phyloP scores from a whole-genome alignment of 2,888 invertebrate species.

The Icerya purchasi region DNA sequence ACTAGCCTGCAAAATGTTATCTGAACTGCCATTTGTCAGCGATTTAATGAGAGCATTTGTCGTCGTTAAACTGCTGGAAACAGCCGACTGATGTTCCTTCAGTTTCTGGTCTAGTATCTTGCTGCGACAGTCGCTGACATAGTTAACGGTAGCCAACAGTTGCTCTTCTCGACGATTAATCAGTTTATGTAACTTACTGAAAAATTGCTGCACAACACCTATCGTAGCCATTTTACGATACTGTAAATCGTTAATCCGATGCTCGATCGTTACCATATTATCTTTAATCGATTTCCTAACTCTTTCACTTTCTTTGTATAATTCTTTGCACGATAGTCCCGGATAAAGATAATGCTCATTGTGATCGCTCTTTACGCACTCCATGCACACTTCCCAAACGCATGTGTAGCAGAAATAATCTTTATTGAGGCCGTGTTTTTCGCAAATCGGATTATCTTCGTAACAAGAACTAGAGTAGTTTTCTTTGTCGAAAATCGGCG shows the following conservation, averaged over 20 bases:
- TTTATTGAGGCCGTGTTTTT: constrained; percentile 6
- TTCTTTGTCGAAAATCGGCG: neutral
- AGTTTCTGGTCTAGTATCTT: constrained; percentile 4
- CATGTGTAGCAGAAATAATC: constrained; percentile 9
- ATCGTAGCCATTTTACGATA: neutral
- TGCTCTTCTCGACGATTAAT: constrained; percentile 1
- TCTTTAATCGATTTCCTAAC: neutral
- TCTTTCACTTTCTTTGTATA: constrained; percentile 6
- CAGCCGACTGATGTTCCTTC: neutral
- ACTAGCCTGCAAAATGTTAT: neutral
- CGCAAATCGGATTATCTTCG: constrained; percentile 7
- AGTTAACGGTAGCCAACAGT: neutral
- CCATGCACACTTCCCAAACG: constrained; percentile 5
- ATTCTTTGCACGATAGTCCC: neutral
- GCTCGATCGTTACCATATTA: constrained; percentile 1
- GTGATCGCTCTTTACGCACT: constrained; percentile 4
- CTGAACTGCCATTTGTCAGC: constrained; percentile 1
- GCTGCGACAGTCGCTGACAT: constrained; percentile 1
- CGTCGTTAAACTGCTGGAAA: neutral
- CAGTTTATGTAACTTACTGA: constrained; percentile 1
- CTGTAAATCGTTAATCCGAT: constrained; percentile 2
- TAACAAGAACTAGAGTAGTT: constrained; percentile 3
- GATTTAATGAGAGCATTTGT: neutral
- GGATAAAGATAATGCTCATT: constrained; percentile 8
- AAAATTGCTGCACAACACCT: constrained; percentile 1